phyloP scores from a whole-genome alignment of 2,113 vertebrate genomes.

The Empidonax traillii region DNA sequence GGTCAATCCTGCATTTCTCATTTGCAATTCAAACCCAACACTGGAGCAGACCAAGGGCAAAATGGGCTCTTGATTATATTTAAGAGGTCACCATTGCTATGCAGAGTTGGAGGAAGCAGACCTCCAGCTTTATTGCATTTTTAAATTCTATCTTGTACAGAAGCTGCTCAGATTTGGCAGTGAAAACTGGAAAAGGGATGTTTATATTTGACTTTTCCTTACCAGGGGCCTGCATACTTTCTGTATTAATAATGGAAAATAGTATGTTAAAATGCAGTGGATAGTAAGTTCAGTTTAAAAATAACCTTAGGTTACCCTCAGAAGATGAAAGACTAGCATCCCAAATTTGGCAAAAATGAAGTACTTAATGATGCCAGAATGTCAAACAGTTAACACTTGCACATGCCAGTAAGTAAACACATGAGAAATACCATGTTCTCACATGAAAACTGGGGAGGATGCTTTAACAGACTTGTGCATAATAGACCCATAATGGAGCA shows the following conservation, averaged over 20 bases:
- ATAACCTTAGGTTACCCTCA: constrained; percentile 65
- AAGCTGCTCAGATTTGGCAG: constrained; percentile 64
- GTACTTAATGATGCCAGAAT: constrained; percentile 11
- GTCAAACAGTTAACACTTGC: constrained; percentile 50
- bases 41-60: constrained; percentile 75
- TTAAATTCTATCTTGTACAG: constrained; percentile 71
- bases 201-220: constrained; percentile 43
- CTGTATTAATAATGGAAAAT: constrained; percentile 57
- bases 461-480: constrained; percentile 48
- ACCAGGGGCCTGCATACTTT: constrained; percentile 26
- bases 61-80: constrained; percentile 80
- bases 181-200: constrained; percentile 61
- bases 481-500: constrained; percentile 12
- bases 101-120: constrained; percentile 74
- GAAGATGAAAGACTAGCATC: constrained; percentile 28
- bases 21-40: constrained; percentile 83
- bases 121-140: constrained; percentile 71
- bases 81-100: constrained; percentile 78
- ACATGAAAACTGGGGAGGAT: constrained; percentile 58
- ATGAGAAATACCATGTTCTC: constrained; percentile 37
- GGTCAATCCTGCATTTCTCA: constrained; percentile 74
- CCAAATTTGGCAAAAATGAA: constrained; percentile 24
- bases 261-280: constrained; percentile 46
- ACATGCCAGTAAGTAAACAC: constrained; percentile 17
- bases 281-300: constrained; percentile 62